These are phyloP conservation scores for Catostomus latipinnis DNA, from an alignment of 2,797 vertebrate species.

Conservation along the genomic window DNA sequence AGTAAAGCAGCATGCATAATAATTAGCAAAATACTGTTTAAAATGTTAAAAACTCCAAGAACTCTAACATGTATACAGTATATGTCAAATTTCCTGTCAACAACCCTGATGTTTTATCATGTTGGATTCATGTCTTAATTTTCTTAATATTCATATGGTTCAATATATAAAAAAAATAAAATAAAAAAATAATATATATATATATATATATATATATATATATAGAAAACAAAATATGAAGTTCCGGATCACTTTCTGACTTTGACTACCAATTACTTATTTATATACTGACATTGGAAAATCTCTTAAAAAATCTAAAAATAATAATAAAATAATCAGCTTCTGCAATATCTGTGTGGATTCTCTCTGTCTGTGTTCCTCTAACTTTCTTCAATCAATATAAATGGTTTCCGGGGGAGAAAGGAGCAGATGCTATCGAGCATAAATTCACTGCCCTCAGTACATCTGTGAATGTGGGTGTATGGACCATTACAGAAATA, in stretches of 20 bases:
- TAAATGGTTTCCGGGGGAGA: conserved; percentile 33
- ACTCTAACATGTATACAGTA: no score
- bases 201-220: no score
- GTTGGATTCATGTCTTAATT: no score
- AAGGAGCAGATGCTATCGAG: conserved; percentile 36
- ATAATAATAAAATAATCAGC: background rate
- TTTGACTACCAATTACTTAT: no score
- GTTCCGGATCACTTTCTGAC: no score
- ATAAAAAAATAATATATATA: background rate
- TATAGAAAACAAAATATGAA: no score
- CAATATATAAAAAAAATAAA: background rate
- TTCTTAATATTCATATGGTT: background rate
- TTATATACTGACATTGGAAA: background rate
- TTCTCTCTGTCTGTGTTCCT: background rate
- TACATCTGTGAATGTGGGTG: conserved; percentile 30
- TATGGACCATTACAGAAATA: conserved; percentile 7
- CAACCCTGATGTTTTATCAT: no score
- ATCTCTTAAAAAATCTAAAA: background rate
- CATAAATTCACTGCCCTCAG: conserved; percentile 32
- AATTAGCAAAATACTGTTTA: no score
- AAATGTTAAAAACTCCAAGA: no score
- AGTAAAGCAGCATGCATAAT: no score
- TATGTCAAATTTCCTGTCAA: no score
- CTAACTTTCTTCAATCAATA: conserved; percentile 24
- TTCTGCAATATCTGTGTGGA: background rate